Percentiles rank a stretch among this genome's conserved stretches.
Evolutionary conservation across 1,140 invertebrate genomes (phyloP).

Genomic region (Hesperophylax magnus): DNA sequence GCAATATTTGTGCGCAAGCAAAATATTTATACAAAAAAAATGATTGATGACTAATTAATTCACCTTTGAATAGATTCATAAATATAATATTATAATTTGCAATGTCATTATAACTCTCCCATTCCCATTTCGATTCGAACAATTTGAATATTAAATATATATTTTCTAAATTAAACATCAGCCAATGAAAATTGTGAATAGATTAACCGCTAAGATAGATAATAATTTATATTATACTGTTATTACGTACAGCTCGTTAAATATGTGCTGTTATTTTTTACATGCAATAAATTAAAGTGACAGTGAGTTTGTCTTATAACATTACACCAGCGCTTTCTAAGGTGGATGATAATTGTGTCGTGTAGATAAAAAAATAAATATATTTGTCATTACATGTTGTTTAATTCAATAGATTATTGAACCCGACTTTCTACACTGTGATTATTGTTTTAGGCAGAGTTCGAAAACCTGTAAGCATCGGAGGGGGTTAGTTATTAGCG

Average conservation of each 20-base stretch:
- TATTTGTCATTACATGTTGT: background rate
- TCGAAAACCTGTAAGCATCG: too few relatives aligned
- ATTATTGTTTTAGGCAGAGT: too few relatives aligned
- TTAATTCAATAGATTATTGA: background rate
- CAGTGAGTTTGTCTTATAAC: background rate
- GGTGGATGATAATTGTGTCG: background rate
- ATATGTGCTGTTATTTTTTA: background rate
- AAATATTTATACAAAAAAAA: too few relatives aligned
- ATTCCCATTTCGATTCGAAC: background rate
- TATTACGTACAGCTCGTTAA: too few relatives aligned
- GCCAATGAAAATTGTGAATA: slow-evolving; percentile 12
- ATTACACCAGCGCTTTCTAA: background rate
- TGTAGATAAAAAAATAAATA: background rate
- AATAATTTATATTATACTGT: background rate
- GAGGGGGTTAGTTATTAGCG: too few relatives aligned
- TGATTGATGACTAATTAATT: too few relatives aligned
- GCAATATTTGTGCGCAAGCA: too few relatives aligned
- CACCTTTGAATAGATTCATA: too few relatives aligned
- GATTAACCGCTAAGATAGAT: background rate
- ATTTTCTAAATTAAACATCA: slow-evolving; percentile 3
- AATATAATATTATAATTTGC: too few relatives aligned
- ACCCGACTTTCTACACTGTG: background rate
- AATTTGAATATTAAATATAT: background rate
- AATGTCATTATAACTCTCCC: background rate
- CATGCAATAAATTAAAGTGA: slow-evolving; percentile 7